These are phyloP conservation scores for Patella depressa DNA, from an alignment of 2,888 invertebrate genomes.

Conservation along the genomic window DNA sequence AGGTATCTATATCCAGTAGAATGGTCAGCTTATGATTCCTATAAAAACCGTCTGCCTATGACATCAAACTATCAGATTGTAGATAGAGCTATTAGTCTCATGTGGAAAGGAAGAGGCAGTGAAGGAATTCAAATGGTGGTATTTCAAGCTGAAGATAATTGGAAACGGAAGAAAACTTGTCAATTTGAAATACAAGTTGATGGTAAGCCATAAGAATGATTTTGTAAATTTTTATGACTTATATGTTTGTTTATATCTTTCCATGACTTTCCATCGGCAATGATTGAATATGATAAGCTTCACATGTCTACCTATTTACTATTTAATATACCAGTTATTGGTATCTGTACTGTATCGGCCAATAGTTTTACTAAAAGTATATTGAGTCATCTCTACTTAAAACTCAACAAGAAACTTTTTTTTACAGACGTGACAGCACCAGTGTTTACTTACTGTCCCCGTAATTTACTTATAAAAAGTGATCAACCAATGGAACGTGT, in stretches of 20 bases:
- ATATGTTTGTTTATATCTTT: no score
- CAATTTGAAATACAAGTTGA: conserved; percentile 52
- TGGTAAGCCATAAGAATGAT: conserved; percentile 39
- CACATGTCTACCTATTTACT: no score
- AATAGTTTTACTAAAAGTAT: no score
- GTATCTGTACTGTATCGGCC: no score
- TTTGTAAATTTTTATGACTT: no score
- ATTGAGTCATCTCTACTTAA: no score
- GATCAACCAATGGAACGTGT: conserved; percentile 42
- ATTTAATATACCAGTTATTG: no score
- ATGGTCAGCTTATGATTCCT: conserved; percentile 47
- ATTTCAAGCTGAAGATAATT: conserved; percentile 52
- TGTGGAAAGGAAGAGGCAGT: conserved; percentile 49
- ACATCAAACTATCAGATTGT: conserved; percentile 48
- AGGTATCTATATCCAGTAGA: conserved; percentile 40
- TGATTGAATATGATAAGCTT: no score
- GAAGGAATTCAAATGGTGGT: conserved; percentile 52
- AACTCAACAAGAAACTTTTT: not conserved
- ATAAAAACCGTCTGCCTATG: conserved; percentile 44
- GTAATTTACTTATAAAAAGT: conserved; percentile 47
- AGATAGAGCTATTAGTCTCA: conserved; percentile 43
- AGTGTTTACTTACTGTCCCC: conserved; percentile 55
- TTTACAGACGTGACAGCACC: conserved; percentile 55
- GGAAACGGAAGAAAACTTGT: conserved; percentile 49
- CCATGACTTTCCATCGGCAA: no score